Base-by-base conservation (phyloP, 2,113 vertebrate species). In the Xerus inauris region DNA sequence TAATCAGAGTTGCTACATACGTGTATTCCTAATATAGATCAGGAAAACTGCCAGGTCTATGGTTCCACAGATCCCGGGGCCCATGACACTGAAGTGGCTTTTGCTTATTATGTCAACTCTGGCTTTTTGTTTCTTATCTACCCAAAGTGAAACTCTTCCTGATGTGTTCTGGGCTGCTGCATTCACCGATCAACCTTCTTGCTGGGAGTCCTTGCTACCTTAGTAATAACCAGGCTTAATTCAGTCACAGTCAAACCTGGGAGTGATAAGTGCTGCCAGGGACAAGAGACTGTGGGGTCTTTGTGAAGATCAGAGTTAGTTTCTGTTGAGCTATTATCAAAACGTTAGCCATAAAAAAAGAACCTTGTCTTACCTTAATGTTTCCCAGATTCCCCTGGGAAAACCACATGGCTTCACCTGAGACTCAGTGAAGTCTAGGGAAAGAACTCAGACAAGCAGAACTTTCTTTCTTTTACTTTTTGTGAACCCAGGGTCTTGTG, bases 31-130 rank as follows among this genome's bases (percentile, higher is more conserved):
- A 69, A 81, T 13, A n/a, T 75, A 57, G 85, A 71, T 65, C 62
- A 79, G 77, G n/a, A 87, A 77, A 95, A 59, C 45, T 67, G 7
- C 6, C 17, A 89, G 73, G 16, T 73, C 54, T 11, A 12, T 38
- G 65, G 75, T 69, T 91, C 82, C 14, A 22, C 8, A 16, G 57
- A 35, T 54, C 65, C 38, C 57, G 6, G 35, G 35, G 45, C 3
- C 49, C 2, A 0, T 19, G 45, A 16, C 35, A 0, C 3, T 93
- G 96, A 30, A 87, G 62, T 87, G 93, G 85, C 0, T 95, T 93
- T 97, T 85, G 95, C 94, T 97, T 95, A 77, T 93, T 67, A 35
- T 82, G 51, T 91, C 54, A 71, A n/a, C 30, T 62, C 45, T 84
- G 57, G 57, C 32, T 81, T 80, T 38, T 40, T 3, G 6, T 71